Evolutionary conservation across 2,797 vertebrate species (phyloP).

Genomic region (Salmo trutta): DNA sequence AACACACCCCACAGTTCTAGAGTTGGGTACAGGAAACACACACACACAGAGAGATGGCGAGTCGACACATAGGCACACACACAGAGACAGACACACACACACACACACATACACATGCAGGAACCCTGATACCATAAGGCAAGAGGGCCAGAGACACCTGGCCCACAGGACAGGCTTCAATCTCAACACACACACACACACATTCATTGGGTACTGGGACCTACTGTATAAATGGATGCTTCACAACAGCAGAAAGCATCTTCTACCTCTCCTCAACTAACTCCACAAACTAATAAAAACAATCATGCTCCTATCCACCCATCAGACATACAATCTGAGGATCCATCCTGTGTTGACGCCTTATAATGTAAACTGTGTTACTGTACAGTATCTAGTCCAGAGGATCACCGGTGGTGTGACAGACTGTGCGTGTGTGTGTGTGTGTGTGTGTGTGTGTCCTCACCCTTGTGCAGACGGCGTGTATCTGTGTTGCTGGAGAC

Average conservation of each 20-base stretch:
- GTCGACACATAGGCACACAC: no score
- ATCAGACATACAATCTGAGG: not conserved
- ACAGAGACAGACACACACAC: not conserved
- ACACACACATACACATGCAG: not conserved
- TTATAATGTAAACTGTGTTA: slow-evolving; percentile 2
- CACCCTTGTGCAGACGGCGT: slow-evolving; percentile 88
- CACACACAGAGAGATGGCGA: not conserved
- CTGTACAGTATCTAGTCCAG: not conserved
- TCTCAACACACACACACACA: slow-evolving; percentile 2
- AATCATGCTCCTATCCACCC: slow-evolving; percentile 26
- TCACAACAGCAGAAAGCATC: slow-evolving; percentile 7
- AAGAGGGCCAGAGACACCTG: slow-evolving; percentile 25
- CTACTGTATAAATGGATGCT: not conserved
- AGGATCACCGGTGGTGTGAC: not conserved
- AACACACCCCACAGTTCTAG: not conserved
- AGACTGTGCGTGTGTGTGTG: not conserved
- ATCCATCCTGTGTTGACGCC: not conserved
- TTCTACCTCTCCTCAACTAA: slow-evolving; percentile 46
- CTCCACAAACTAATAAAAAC: slow-evolving; percentile 55
- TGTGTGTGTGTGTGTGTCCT: slow-evolving; percentile 14
- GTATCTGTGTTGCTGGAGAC: slow-evolving; percentile 86
- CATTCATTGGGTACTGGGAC: not conserved
- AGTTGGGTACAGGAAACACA: not conserved
- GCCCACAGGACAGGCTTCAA: slow-evolving; percentile 52
- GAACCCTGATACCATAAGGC: slow-evolving; percentile 68